Conservation (phyloP, 2,113 vertebrate species). For the Syngnathus typhle region DNA sequence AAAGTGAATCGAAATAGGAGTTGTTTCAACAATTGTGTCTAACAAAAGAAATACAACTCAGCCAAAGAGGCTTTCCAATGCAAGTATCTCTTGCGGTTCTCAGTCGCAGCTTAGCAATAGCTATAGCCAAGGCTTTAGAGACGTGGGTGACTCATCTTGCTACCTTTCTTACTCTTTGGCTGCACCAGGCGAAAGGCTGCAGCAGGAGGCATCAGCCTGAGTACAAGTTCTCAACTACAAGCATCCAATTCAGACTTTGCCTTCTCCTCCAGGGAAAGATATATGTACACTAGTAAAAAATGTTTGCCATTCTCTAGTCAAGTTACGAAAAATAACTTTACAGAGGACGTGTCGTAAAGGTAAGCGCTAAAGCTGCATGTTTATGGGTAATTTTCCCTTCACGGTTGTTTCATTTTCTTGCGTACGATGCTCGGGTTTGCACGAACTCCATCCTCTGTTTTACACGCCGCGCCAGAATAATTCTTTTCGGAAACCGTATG, state of each 20-base stretch:
- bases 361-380: conserved; percentile 12
- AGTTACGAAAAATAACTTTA: conserved; percentile 27
- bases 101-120: not conserved
- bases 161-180: conserved; percentile 31
- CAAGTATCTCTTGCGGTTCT: not conserved
- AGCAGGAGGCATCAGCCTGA: conserved; percentile 19
- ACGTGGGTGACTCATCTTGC: conserved; percentile 10
- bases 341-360: conserved; percentile 36
- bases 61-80: not conserved
- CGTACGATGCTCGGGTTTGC: not conserved
- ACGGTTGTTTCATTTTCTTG: not conserved
- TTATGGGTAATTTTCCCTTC: not conserved
- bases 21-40: too few relatives aligned
- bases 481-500: not conserved
- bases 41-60: not conserved
- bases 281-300: not conserved
- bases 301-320: not conserved
- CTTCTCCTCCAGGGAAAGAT: not conserved
- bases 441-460: not conserved
- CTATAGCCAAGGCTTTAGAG: not conserved
- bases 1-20: too few relatives aligned
- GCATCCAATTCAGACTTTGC: conserved; percentile 27
- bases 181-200: conserved; percentile 21
- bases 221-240: conserved; percentile 28
- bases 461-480: too few relatives aligned